A percentile compares a stretch with the other conserved stretches of the same genome.
Evolutionary conservation across 2,113 vertebrate genomes (phyloP).

Genomic region (Ceyx melanurus): DNA sequence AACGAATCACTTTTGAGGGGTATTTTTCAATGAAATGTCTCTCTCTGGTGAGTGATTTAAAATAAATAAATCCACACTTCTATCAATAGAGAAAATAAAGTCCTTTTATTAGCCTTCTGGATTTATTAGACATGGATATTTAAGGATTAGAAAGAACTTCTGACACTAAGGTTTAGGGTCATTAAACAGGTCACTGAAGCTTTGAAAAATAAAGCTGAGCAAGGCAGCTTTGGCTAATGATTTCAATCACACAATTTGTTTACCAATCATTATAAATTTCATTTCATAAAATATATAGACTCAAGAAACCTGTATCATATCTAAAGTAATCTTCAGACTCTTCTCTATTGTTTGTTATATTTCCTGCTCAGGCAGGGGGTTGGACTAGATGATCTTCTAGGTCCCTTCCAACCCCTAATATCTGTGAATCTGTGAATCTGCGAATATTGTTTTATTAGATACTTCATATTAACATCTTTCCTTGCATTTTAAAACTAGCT

Average conservation of each 20-base stretch:
- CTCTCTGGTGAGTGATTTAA: slow-evolving; percentile 78
- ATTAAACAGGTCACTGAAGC: slow-evolving; percentile 75
- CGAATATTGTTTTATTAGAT: not conserved
- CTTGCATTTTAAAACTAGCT: not conserved
- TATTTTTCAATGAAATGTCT: slow-evolving; percentile 79
- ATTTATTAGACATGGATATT: slow-evolving; percentile 81
- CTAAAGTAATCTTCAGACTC: not conserved
- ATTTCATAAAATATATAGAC: not conserved
- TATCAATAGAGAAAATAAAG: slow-evolving; percentile 76
- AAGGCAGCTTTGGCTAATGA: slow-evolving; percentile 57
- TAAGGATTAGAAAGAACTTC: slow-evolving; percentile 80
- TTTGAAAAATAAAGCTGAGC: slow-evolving; percentile 71
- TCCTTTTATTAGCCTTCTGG: slow-evolving; percentile 62
- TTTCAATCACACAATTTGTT: slow-evolving; percentile 57
- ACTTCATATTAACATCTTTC: not conserved
- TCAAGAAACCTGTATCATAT: not conserved
- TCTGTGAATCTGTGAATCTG: no score
- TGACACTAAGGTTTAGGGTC: slow-evolving; percentile 82
- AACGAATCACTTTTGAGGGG: slow-evolving; percentile 61
- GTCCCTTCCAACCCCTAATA: no score
- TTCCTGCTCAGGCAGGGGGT: no score
- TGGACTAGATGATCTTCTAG: no score
- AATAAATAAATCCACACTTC: slow-evolving; percentile 83
- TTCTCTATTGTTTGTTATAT: not conserved
- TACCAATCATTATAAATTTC: slow-evolving; percentile 23